Percentiles rank a stretch among this genome's conserved stretches.
Evolutionary conservation across 1,140 invertebrate species (phyloP).

Genomic region (Arctopsyche grandis): DNA sequence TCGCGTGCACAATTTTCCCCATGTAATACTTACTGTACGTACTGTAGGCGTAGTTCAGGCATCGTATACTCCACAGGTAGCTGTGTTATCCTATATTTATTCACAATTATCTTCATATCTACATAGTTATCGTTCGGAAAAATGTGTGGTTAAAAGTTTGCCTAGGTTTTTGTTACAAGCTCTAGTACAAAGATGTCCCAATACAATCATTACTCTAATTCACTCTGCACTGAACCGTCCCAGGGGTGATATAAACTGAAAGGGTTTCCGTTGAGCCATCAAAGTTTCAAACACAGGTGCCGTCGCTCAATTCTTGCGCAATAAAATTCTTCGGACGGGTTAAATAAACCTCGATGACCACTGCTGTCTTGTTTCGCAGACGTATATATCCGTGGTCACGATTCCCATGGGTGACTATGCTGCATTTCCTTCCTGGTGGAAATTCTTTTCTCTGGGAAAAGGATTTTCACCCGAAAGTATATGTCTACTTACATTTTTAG

Average conservation of each 20-base stretch:
- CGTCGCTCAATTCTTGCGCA: constrained; percentile 46
- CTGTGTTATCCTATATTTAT: constrained; percentile 13
- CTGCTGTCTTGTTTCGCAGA: constrained; percentile 33
- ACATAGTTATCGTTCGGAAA: constrained; percentile 20
- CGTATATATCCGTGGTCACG: constrained; percentile 7
- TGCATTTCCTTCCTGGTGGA: neutral
- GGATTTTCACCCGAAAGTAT: neutral
- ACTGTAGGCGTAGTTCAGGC: neutral
- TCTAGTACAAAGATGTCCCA: neutral
- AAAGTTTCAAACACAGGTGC: constrained; percentile 54
- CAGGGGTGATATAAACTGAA: constrained; percentile 44
- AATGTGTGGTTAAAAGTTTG: neutral
- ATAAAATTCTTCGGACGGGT: constrained; percentile 51
- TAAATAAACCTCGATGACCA: constrained; percentile 51
- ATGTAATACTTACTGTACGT: neutral
- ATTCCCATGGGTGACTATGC: constrained; percentile 5
- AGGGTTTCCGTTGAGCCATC: constrained; percentile 43
- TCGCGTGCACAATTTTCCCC: constrained; percentile 2
- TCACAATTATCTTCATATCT: constrained; percentile 39
- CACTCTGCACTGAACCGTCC: constrained; percentile 36
- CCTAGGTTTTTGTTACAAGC: neutral
- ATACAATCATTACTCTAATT: constrained; percentile 34
- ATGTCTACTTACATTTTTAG: neutral
- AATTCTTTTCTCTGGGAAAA: too few relatives aligned
- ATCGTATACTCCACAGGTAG: constrained; percentile 40